Evolutionary conservation across 2,888 invertebrate species (phyloP).

Genomic region (Clitarchus hookeri): DNA sequence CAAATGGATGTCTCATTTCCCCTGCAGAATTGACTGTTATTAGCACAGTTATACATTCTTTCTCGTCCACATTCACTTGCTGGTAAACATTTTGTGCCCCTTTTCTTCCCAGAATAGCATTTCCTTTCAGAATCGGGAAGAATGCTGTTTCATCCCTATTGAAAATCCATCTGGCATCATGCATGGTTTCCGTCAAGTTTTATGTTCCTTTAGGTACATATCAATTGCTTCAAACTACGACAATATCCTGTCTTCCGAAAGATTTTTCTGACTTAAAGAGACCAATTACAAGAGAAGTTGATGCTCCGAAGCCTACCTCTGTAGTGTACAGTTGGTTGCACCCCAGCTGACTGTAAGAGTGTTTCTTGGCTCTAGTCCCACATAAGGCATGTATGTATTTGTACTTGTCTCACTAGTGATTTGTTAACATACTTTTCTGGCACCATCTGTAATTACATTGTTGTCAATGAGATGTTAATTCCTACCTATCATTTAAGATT

Average conservation of each 20-base stretch:
- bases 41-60: slow-evolving; percentile 47
- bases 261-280: slow-evolving; percentile 44
- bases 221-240: slow-evolving; percentile 48
- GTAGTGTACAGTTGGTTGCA: too few relatives aligned
- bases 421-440: too few relatives aligned
- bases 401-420: too few relatives aligned
- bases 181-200: slow-evolving; percentile 44
- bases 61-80: slow-evolving; percentile 48
- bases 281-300: too few relatives aligned
- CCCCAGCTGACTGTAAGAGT: too few relatives aligned
- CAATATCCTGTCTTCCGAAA: slow-evolving; percentile 47
- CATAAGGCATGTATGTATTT: too few relatives aligned
- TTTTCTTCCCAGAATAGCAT: slow-evolving; percentile 49
- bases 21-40: slow-evolving; percentile 47
- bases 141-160: slow-evolving; percentile 52
- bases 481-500: too few relatives aligned
- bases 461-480: too few relatives aligned
- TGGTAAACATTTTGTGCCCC: slow-evolving; percentile 40
- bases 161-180: slow-evolving; percentile 48
- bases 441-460: too few relatives aligned
- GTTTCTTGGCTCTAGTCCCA: too few relatives aligned
- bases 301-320: too few relatives aligned
- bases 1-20: slow-evolving; percentile 39
- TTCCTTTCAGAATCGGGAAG: slow-evolving; percentile 50
- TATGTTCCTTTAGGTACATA: slow-evolving; percentile 45